Conservation (phyloP, 1,140 invertebrate species). For the Papilio dardanus region DNA sequence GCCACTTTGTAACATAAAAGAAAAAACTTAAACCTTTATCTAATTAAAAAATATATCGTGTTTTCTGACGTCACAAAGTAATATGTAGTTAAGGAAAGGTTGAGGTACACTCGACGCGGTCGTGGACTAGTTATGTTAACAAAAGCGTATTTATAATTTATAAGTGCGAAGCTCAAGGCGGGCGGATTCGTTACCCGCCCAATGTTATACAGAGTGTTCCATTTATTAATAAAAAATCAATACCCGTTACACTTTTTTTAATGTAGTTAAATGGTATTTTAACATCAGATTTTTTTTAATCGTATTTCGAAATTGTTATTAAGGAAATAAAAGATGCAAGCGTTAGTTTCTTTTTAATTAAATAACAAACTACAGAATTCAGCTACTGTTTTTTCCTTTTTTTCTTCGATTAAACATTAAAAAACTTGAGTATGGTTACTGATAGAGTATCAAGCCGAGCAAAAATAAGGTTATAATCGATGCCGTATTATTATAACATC, state of each 20-base stretch:
- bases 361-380: no score
- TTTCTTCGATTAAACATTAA: no score
- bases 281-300: no score
- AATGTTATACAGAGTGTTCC: slow-evolving; percentile 40
- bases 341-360: no score
- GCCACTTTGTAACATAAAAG: no score
- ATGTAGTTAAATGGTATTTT: no score
- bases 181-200: slow-evolving; percentile 46
- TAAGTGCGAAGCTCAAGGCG: slow-evolving; percentile 52
- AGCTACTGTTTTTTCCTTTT: no score
- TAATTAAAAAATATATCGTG: neutral
- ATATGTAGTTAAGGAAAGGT: neutral
- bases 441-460: neutral
- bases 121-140: slow-evolving; percentile 37
- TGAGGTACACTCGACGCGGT: neutral
- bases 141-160: slow-evolving; percentile 53
- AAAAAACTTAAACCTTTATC: neutral
- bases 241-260: no score
- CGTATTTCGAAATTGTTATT: no score
- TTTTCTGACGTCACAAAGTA: neutral
- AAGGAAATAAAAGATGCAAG: no score
- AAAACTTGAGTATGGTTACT: no score
- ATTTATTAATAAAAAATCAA: neutral
- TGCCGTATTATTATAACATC: slow-evolving; percentile 34
- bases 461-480: neutral